Base-by-base conservation (phyloP, 2,888 invertebrate genomes). In the Brachylomia viminalis region DNA sequence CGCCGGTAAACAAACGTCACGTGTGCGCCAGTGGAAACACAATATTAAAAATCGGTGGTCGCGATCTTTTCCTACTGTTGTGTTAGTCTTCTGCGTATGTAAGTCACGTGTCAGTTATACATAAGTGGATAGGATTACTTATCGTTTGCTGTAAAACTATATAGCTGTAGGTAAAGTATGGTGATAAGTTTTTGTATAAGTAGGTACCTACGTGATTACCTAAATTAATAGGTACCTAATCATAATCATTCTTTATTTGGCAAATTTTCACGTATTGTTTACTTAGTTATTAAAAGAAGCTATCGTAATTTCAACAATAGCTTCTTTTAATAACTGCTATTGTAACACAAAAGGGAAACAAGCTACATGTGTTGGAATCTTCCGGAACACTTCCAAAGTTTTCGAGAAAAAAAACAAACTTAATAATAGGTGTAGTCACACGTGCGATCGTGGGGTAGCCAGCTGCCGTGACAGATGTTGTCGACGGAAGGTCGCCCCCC, bases 381-480 rank as follows among this genome's bases (percentile, higher is more conserved):
- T 94, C 91, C 87, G 89, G 92, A 76, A 81, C 92, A 92, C 90
- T 92, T 93, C 89, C 90, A 88, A 90, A 91, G 90, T 90, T 91
- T 90, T 75, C 56, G 72, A 79, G 72, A 82, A 91, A 90, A 72
- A 94, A 94, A 94, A 92, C 90, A 90, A 89, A 90, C 91, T 92
- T 93, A 95, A 95, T 95, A 95, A 96, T 95, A 94, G 95, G 94
- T 93, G 91, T 91, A 91, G 91, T 88, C 94, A 95, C 96, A 96
- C 96, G 96, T 96, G 96, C 95, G 94, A 89, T 88, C 88, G 87
- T 84, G 85, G 88, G 86, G 87, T 86, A 89, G 89, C 94, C 96
- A 96, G 96, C 96, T 96, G 96, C 93, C 90, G 90, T 91, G 96
- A 95, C 96, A 96, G 96, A 95, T 96, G 96, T 92, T 93, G 91